Conservation (phyloP, 37 sponge, comb jelly and placozoan species). For the Corticium candelabrum region DNA sequence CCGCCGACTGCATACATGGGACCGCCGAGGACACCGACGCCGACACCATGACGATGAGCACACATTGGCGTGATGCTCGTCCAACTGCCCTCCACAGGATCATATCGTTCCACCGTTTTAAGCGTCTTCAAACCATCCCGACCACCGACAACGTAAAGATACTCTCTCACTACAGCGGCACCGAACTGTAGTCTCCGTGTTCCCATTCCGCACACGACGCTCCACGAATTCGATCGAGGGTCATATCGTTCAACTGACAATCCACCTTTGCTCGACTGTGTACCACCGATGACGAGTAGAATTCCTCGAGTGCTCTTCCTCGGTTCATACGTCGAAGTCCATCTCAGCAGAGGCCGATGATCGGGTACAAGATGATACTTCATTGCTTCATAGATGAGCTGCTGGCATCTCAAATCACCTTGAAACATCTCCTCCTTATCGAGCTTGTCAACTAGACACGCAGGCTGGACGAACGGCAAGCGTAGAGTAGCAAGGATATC, state of each 20-base stretch:
- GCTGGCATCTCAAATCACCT: slow-evolving; percentile 16
- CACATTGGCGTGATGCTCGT: slow-evolving; percentile 37
- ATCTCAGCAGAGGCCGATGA: slow-evolving; percentile 13
- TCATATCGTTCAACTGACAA: slow-evolving; percentile 47
- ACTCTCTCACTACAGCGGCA: slow-evolving; percentile 28
- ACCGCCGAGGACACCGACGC: slow-evolving; percentile 49
- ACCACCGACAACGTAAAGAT: slow-evolving; percentile 53
- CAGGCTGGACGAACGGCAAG: slow-evolving; percentile 30
- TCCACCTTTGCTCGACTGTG: slow-evolving; percentile 33
- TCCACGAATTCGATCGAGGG: slow-evolving; percentile 35
- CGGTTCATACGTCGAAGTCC: slow-evolving; percentile 3
- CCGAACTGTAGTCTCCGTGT: slow-evolving; percentile 55
- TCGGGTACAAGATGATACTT: slow-evolving; percentile 33
- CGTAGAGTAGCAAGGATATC: slow-evolving; percentile 38
- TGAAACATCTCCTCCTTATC: slow-evolving; percentile 23
- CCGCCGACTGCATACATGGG: slow-evolving; percentile 80
- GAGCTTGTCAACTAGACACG: slow-evolving; percentile 35
- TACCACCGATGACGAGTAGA: slow-evolving; percentile 55
- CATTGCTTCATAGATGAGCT: slow-evolving; percentile 41
- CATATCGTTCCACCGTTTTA: slow-evolving; percentile 50
- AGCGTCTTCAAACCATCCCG: slow-evolving; percentile 58
- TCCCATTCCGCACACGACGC: slow-evolving; percentile 13
- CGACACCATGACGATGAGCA: slow-evolving; percentile 62
- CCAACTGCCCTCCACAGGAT: slow-evolving; percentile 24
- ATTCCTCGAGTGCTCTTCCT: slow-evolving; percentile 44